These are phyloP conservation scores for Asobara japonica DNA, from an alignment of 1,140 invertebrate species.

Conservation along the genomic window DNA sequence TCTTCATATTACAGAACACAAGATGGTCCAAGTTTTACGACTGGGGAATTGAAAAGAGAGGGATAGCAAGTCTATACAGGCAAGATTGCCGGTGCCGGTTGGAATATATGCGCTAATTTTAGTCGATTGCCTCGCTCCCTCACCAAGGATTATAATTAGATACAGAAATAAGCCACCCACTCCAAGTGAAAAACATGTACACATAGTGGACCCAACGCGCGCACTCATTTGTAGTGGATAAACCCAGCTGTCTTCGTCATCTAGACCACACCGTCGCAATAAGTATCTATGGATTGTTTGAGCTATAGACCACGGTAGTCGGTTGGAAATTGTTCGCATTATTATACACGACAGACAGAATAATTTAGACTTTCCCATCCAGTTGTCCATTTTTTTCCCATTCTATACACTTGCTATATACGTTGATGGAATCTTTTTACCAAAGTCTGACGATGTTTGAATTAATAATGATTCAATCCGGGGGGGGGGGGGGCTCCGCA, in stretches of 20 bases:
- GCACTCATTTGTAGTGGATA: background rate
- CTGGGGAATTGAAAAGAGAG: background rate
- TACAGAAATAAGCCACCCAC: slow-evolving; percentile 63
- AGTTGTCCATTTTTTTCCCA: background rate
- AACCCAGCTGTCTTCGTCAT: slow-evolving; percentile 12
- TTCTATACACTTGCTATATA: background rate
- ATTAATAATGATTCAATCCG: slow-evolving; percentile 23
- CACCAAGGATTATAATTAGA: slow-evolving; percentile 67
- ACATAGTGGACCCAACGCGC: background rate
- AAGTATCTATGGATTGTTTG: background rate
- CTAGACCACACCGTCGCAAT: background rate
- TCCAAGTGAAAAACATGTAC: slow-evolving; percentile 41
- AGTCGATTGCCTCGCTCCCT: slow-evolving; percentile 66
- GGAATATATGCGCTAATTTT: slow-evolving; percentile 66
- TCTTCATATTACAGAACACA: background rate
- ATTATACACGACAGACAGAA: background rate
- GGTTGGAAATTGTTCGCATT: background rate
- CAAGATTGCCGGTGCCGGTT: slow-evolving; percentile 56
- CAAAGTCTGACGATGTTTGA: slow-evolving; percentile 5
- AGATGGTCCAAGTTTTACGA: background rate
- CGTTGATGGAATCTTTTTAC: background rate
- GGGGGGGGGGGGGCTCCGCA: background rate
- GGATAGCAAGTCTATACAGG: slow-evolving; percentile 51
- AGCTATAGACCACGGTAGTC: background rate
- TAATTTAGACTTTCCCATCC: background rate